A percentile compares a stretch with the other conserved stretches of the same genome.
Evolutionary conservation across 2,888 invertebrate species (phyloP).

Genomic region (Drosophila yooni): DNA sequence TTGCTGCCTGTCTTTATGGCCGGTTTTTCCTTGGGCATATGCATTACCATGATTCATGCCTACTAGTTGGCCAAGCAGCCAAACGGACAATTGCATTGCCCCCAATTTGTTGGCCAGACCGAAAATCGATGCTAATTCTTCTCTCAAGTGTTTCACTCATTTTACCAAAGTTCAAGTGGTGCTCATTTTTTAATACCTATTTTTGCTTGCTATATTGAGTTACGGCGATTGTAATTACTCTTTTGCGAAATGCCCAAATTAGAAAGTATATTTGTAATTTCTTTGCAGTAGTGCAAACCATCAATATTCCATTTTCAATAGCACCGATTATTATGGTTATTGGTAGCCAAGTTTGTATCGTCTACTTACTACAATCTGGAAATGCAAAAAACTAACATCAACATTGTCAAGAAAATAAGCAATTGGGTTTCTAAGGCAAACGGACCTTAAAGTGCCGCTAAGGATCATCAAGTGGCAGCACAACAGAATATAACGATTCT

Average conservation of each 20-base stretch:
- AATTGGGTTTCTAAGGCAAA: not conserved
- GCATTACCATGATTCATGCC: constrained; percentile 70
- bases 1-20: constrained; percentile 43
- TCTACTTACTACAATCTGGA: not conserved
- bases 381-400: not conserved
- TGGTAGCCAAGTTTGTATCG: not conserved
- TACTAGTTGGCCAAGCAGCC: constrained; percentile 28
- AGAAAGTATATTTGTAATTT: not conserved
- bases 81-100: constrained; percentile 42
- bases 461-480: constrained; percentile 14
- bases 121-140: constrained; percentile 65
- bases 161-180: constrained; percentile 64
- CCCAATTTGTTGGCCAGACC: constrained; percentile 34
- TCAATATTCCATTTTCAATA: not conserved
- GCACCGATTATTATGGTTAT: not conserved
- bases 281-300: not conserved
- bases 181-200: constrained; percentile 29
- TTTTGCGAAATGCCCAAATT: constrained; percentile 13
- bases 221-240: no score
- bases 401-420: no score
- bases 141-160: constrained; percentile 41
- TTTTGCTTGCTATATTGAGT: constrained; percentile 3
- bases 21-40: constrained; percentile 69
- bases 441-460: not conserved
- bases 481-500: constrained; percentile 8